Evolutionary conservation across 2,888 invertebrate genomes (phyloP).

Genomic region (Drosophila mulleri): DNA sequence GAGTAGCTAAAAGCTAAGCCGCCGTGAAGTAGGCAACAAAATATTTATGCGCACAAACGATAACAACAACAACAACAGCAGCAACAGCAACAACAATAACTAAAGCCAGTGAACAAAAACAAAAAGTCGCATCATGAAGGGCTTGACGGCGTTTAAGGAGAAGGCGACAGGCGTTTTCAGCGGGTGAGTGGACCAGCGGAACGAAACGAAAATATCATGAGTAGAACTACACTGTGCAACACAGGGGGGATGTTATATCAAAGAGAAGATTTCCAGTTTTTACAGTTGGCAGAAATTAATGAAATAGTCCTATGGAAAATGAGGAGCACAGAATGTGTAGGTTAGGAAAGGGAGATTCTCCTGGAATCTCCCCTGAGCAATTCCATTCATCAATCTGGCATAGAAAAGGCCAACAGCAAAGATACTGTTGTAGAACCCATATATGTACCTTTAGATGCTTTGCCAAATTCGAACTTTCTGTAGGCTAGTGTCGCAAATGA

Average conservation of each 20-base stretch:
- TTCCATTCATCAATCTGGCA: too few species aligned
- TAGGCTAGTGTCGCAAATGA: slow-evolving; percentile 34
- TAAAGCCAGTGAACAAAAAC: slow-evolving; percentile 26
- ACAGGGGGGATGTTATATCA: too few species aligned
- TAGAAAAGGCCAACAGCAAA: too few species aligned
- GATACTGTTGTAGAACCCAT: too few species aligned
- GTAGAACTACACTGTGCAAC: slow-evolving; percentile 24
- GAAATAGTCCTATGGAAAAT: too few species aligned
- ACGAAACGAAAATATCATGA: slow-evolving; percentile 28
- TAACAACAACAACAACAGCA: slow-evolving; percentile 58
- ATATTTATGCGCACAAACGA: slow-evolving; percentile 77
- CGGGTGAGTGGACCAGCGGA: slow-evolving; percentile 80
- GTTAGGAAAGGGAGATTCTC: too few species aligned
- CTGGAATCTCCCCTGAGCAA: too few species aligned
- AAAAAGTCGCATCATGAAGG: slow-evolving; percentile 79
- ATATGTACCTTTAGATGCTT: neutral
- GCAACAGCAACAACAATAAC: slow-evolving; percentile 36
- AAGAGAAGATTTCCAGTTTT: neutral
- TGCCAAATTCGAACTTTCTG: neutral
- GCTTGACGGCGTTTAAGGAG: slow-evolving; percentile 85
- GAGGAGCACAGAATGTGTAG: too few species aligned
- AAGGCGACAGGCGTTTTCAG: slow-evolving; percentile 84
- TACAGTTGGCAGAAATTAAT: too few species aligned
- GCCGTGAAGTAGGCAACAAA: slow-evolving; percentile 74
- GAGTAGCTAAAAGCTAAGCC: slow-evolving; percentile 54